Base-by-base conservation (phyloP, 2,797 vertebrate genomes). In the Gymnoscopelus microlampas region DNA sequence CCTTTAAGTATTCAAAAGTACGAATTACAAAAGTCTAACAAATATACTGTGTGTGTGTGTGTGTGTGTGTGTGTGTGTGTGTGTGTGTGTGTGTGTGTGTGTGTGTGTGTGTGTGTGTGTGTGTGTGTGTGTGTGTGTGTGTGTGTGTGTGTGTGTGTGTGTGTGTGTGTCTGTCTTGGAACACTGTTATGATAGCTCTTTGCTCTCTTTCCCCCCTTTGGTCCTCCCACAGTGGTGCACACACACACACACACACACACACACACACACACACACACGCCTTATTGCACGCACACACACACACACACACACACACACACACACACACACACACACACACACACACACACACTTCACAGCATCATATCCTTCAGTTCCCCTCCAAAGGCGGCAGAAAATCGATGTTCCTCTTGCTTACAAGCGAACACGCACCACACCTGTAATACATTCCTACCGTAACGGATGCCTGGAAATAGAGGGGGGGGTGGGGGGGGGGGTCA, bases 391-490 rank as follows among this genome's bases (percentile, higher is more conserved):
- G 85, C 84, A 82, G 78, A 76, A 87, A 90, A 91, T 89, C 82
- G 0, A 91, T 91, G 77, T 62, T 76, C 76, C 76, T 77, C 51
- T 73, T 88, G 75, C 79, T 87, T 87, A 85, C 85, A 88, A 88
- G 78, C 62, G 68, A 87, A 76, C 73, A 79, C 48, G 55, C 72
- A 66, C 35, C 77, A 68, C 82, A 79, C 76, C 73, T 89, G 79
- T 87, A 87, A 89, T 78, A 86, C 76, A 78, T 77, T 84, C 82
- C 79, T 79, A 81, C 79, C 89, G 84, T 82, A 73, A 86, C 70
- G 54, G 68, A 76, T 73, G 74, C 35, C 1, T 50, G 66, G 77
- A 72, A 49, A 62, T 19, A n/a, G 26, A 63, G 70, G 24, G 56
- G n/a, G 3, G 51, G 24, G 29, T 47, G 61, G 59, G 75, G 49